A percentile compares a stretch with the other conserved stretches of the same genome.
Conservation (phyloP, 2,113 vertebrate species). For the Orcinus orca region DNA sequence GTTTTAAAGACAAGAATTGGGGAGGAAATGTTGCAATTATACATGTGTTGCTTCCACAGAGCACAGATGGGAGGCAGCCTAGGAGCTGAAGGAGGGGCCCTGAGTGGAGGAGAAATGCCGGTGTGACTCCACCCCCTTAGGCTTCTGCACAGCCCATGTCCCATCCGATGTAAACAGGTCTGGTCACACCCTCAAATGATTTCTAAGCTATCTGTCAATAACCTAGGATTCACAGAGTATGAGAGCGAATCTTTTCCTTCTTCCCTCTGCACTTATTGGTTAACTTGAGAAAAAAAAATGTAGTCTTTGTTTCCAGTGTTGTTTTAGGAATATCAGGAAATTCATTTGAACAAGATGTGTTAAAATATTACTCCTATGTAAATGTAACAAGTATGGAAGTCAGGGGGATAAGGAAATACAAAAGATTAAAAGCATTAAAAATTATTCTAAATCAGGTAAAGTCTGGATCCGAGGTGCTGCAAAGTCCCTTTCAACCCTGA, state of each 20-base stretch:
- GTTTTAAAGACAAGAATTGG: not conserved
- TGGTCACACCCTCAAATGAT: not conserved
- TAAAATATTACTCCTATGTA: not conserved
- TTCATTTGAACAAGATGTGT: not conserved
- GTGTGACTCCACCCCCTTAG: not conserved
- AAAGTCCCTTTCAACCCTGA: not conserved
- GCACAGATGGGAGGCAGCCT: not conserved
- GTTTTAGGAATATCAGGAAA: constrained; percentile 17
- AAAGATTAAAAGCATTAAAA: not conserved
- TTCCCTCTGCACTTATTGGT: not conserved
- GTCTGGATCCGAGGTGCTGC: not conserved
- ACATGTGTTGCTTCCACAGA: not conserved
- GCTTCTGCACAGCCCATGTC: not conserved
- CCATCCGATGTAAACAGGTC: not conserved
- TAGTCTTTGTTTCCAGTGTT: not conserved
- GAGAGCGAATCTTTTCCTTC: not conserved
- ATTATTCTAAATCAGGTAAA: not conserved
- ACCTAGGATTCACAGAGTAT: not conserved
- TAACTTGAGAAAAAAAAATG: not conserved
- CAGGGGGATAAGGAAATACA: not conserved
- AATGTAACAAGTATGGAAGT: not conserved
- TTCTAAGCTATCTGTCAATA: not conserved
- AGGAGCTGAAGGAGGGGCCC: too few relatives aligned
- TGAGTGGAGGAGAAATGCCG: rapidly evolving
- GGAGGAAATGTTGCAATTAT: not conserved